Evolutionary conservation across 2,888 invertebrate genomes (phyloP), one percentile per base, ranked within the genome.

Genomic region (Spodoptera picta): DNA sequence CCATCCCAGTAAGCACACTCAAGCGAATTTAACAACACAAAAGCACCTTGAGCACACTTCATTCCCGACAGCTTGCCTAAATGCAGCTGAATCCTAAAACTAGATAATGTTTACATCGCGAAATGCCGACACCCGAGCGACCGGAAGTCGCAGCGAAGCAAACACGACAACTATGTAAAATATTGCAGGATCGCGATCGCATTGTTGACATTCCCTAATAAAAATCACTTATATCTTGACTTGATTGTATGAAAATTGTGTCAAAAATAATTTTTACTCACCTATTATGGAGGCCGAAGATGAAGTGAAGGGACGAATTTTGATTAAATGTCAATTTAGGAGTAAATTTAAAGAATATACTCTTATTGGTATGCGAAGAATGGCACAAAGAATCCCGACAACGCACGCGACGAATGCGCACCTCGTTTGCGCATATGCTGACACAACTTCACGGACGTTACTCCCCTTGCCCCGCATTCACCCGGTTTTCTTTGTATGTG

Each of bases 371-470:
- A 98, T 98, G 98, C 97, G 96, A 97, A 97, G 98, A 98, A 98
- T 98, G 98, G 97, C 97, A 98, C 97, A 98, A 98, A 98, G 98
- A 98, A 98, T 98, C 97, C 96, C 96, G 97, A 98, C 97, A 97
- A 98, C 98, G 98, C 97, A 97, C 96, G 96, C 96, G 96, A 95
- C 96, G 95, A 96, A 95, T 96, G 97, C 97, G 97, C 97, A 97
- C 95, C 95, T 95, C 95, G 95, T 95, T 95, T 96, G 97, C 97
- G 97, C 97, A 97, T 95, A 95, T 96, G 96, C 96, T 96, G 96
- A 96, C 96, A 95, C 96, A 95, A 95, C 95, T 96, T 94, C 94
- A 94, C 88, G 93, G 94, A 93, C 93, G 93, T 94, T 90, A 85
- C 92, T 87, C 93, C 94, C 93, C 91, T 90, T 87, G 85, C 92